Base-by-base conservation (phyloP, 2,797 vertebrate genomes). In the Meda fulgida region DNA sequence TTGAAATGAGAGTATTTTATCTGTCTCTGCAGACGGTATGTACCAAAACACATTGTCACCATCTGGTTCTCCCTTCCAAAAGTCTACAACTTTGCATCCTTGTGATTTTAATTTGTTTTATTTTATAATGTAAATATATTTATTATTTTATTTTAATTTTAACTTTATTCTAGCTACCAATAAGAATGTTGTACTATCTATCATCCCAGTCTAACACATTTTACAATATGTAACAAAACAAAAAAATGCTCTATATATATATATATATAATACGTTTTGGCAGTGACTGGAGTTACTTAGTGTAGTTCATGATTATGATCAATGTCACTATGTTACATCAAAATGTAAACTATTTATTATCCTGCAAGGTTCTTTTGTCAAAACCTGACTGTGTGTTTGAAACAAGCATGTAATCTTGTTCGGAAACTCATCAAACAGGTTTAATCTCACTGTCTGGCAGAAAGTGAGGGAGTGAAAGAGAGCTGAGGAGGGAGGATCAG, bases 381-480 rank as follows among this genome's bases (percentile, higher is more conserved):
- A 18, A 60, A 3, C 29, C 31, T 83, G 43, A 66, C 34, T 31
- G 71, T 48, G 53, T 67, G 34, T 36, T 8, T 21, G 18, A 83
- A 77, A 67, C 31, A 40, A 83, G 60, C 60, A 67, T 58, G 82
- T 55, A 13, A 60, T 71, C 26, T 29, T 18, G 67, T 23, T 65
- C 29, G 48, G 38, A 40, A 36, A 86, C 80, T 86, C 26, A 82
- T 80, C 71, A 53, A 63, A 83, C 88, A 36, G 69, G 89, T 89
- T 84, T 67, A 51, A 78, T 43, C 67, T 72, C 78, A 66, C 81
- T 80, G 23, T 72, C 19, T 67, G 55, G n/a, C 21, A 60, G 53
- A 43, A 9, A n/a, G 19, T 13, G 23, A 40, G 67, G 18, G 19
- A 55, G 66, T 3, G 14, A 31, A 10, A 29, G 40, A 55, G 31